Base-by-base conservation (phyloP, 2,888 invertebrate species). In the Caenorhabditis panamensis region DNA sequence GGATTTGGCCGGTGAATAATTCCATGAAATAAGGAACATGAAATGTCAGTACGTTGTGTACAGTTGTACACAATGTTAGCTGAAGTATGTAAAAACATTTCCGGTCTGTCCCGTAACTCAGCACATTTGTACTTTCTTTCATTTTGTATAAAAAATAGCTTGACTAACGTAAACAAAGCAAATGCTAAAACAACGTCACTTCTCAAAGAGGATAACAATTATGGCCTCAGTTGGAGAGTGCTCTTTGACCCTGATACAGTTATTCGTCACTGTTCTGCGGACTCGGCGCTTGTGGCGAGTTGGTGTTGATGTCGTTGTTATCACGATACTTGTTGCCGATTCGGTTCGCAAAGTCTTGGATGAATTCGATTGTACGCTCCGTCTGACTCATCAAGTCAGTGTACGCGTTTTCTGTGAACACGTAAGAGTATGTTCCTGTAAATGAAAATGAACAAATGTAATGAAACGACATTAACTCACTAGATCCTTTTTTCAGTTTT, bases 361-460 rank as follows among this genome's bases (percentile, higher is more conserved):
- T 82, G 28, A 36, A 53, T 2, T 56, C 44, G n/a, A 82, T 77
- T 2, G 31, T 53, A 18, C 37, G 36, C 1, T 54, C 54, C 0
- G 77, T 73, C 20, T 64, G 49, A 20, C 51, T 78, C 13, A 53
- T 24, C 28, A 82, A 44, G 44, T 77, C 77, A 16, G 24, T 20
- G 36, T 73, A 69, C 0, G 82, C 47, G 28, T 68, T 37, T 22
- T 82, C 73, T 1, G 82, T 82, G 41, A 82, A 82, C 6, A 77
- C 66, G 37, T 82, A 82, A 0, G 77, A 72, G 37, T 82, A 82
- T 3, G 73, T 82, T 59, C 68, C 80, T 80, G 56, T 1, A 37
- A 41, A 41, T 13, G 2, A 11, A 69, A 59, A 49, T 37, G 2
- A 8, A 28, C 6, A 11, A 41, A 41, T 41, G 16, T 26, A n/a